Base-by-base conservation (phyloP, 2,113 vertebrate genomes). In the Scomber japonicus region DNA sequence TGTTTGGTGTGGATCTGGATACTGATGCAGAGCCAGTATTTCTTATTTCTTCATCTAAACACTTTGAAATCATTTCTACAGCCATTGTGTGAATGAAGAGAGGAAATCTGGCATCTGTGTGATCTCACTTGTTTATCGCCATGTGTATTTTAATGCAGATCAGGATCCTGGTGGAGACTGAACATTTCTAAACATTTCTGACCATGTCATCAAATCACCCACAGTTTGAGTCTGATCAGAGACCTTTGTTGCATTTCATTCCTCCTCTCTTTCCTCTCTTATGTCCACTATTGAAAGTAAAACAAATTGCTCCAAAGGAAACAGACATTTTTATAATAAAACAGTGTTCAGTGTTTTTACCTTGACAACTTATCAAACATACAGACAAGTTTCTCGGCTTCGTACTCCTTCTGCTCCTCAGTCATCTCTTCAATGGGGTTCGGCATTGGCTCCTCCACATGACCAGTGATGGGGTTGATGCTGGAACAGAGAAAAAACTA, bases 371-470 rank as follows among this genome's bases (percentile, higher is more conserved):
- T 97, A 94, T 97, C 97, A 88, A 99, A 96, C 98, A 99, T 99
- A 87, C 95, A 97, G 91, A 96, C 97, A 82, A 99, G 96, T 88
- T 97, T 98, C 95, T 98, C 96, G 21, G 98, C 98, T 93, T 99
- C 98, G 12, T 97, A 97, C 90, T 99, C 97, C 92, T 99, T 99
- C 93, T 99, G 98, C 90, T 99, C 98, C 92, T 99, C 98, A 0
- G 97, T 99, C 98, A 99, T 99, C 94, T 98, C 97, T 84, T 99
- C 97, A 57, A 98, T 95, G 0, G 97, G 98, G 89, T 99, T 98
- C 2, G 97, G 97, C 96, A 97, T 94, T 8, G 97, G 97, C 83
- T 97, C 97, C 93, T 99, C 98, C 59, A 98, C 95, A 54, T 98
- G 97, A 86, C 98, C 98, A 31, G 98, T 99, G 93, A 99, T 98